Base-by-base conservation (phyloP, 2,797 vertebrate genomes). In the Parauchenoglanis ngamensis region DNA sequence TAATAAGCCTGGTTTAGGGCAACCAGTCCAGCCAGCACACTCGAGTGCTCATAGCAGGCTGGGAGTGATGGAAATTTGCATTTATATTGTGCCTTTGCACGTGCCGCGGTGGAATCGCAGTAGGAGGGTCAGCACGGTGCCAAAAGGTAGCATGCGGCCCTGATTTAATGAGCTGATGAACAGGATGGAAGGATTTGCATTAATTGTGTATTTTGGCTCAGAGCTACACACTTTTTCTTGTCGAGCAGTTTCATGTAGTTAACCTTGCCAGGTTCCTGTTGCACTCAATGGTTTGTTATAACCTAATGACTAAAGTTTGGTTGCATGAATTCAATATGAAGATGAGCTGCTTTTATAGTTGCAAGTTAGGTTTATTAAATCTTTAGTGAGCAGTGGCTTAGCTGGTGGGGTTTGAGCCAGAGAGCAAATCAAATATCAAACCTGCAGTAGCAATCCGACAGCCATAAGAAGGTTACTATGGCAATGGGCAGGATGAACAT, bases 41-140 rank as follows among this genome's bases (percentile, higher is more conserved):
- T 90, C 85, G 85, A 92, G 88, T 70, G 90, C 90, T 89, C 91
- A 79, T 80, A 88, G 83, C 85, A 75, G 88, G 83, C 88, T 89
- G 88, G 78, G 88, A 91, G 91, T 85, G 80, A 84, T 90, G 85
- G 89, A 88, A 93, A 95, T 94, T 93, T 89, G 91, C 93, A 94
- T 94, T 94, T 94, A 94, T 94, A 94, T 94, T 93, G 91, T 91
- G 81, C 59, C 65, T n/a, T 89, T 70, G 88, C 61, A 88, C 65
- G 61, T 73, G 80, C 44, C 85, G 84, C 82, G 89, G 83, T 81
- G 83, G 80, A 90, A 88, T 77, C 87, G 86, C 84, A 89, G 86
- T 67, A 83, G 88, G 86, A 87, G 85, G 90, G 89, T 91, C 83
- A 84, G 83, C 7, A 73, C 67, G 11, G 52, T 83, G 86, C 88